Base-by-base conservation (phyloP, 2,888 invertebrate genomes). In the Tiphia femorata region DNA sequence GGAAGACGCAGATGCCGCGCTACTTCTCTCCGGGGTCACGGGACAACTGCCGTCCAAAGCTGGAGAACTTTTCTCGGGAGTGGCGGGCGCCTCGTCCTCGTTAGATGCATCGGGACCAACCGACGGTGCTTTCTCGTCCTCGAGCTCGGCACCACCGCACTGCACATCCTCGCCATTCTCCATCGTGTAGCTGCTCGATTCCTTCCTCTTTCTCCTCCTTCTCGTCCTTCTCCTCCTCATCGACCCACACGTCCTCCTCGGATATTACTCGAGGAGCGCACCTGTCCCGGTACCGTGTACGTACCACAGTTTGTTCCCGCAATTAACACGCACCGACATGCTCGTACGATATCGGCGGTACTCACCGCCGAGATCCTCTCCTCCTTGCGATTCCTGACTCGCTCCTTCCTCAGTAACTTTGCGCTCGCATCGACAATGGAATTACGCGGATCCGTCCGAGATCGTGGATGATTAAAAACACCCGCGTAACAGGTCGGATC, bases 211-310 rank as follows among this genome's bases (percentile, higher is more conserved):
- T 41, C 46, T 55, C 50, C 60, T 63, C 40, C 53, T 52, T 49
- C 56, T 46, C 51, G 50, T 49, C 43, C 50, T 65, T 51, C 65
- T 58, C 38, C 48, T 55, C 64, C 44, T 59, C 58, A 64, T 65
- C 62, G 58, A 62, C 59, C 57, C 43, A 40, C 41, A 20, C 64
- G 65, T 56, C 41, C 64, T 61, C 55, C 62, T 58, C 65, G 58
- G 65, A 64, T 64, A 58, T 56, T 43, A 50, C 49, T n/a, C n/a
- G n/a, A n/a, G n/a, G n/a, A n/a, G n/a, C 30, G 43, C 37, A 14
- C 54, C 49, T 43, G 44, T 33, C 41, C 27, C 62, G 50, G 53
- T 55, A 54, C 55, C 60, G 63, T 50, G 57, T 35, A 19, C 27
- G 29, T 51, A 25, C 49, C 38, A 25, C 57, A 49, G 59, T 65